phyloP scores from a whole-genome alignment of 1,140 invertebrate genomes.

The Monochamus saltuarius region DNA sequence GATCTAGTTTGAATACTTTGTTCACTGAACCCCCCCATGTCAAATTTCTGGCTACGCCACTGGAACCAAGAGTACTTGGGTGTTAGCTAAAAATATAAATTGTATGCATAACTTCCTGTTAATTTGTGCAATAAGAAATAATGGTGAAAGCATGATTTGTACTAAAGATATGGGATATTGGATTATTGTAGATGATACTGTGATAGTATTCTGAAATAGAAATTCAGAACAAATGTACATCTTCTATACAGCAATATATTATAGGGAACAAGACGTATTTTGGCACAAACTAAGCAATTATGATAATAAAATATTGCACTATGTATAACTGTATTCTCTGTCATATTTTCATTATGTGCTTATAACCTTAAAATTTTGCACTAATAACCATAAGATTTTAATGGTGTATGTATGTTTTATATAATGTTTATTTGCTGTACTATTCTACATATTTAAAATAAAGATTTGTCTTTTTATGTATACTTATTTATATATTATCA shows the following conservation, averaged over 20 bases:
- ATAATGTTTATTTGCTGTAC: conserved; percentile 34
- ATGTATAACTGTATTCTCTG: conserved; percentile 15
- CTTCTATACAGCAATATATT: conserved; percentile 37
- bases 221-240: conserved; percentile 25
- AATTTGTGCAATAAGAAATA: neutral
- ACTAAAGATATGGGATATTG: conserved; percentile 3
- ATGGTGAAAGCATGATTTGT: neutral
- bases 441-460: conserved; percentile 28
- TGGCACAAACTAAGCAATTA: conserved; percentile 46
- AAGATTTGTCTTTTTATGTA: too few species aligned
- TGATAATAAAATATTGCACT: conserved; percentile 28
- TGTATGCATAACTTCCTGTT: neutral
- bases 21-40: too few species aligned
- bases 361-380: conserved; percentile 25
- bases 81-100: too few species aligned
- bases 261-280: conserved; percentile 43
- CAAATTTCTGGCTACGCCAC: too few species aligned
- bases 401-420: conserved; percentile 22
- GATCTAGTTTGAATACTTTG: too few species aligned
- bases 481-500: too few species aligned
- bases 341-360: conserved; percentile 15
- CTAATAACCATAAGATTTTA: conserved; percentile 6
- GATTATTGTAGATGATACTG: conserved; percentile 29
- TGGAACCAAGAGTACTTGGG: too few species aligned
- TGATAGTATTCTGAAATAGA: conserved; percentile 28